A percentile compares a stretch with the other conserved stretches of the same genome.
Evolutionary conservation across 2,797 vertebrate genomes (phyloP).

Genomic region (Dendrocincla tyrannina): DNA sequence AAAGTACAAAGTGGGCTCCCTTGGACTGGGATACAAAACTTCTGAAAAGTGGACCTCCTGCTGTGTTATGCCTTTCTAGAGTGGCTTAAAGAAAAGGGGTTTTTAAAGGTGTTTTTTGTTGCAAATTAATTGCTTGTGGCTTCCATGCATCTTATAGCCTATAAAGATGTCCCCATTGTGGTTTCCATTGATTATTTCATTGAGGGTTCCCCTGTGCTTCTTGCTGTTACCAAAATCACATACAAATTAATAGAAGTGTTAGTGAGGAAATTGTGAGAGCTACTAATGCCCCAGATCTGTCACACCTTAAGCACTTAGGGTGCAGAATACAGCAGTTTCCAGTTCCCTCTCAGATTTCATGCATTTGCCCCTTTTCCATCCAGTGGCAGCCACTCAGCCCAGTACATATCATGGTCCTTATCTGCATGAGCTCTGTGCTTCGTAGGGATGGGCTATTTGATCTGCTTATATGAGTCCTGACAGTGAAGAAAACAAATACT

Average conservation of each 20-base stretch:
- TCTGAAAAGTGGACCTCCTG: background rate
- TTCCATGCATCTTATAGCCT: background rate
- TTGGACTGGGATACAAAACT: background rate
- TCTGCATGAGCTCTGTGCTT: background rate
- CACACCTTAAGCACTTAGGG: background rate
- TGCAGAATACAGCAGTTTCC: background rate
- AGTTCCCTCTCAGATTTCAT: background rate
- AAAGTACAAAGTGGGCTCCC: conserved; percentile 20
- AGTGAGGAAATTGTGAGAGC: background rate
- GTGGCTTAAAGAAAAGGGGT: background rate
- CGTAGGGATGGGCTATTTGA: background rate
- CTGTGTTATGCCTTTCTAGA: background rate
- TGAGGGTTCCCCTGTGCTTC: background rate
- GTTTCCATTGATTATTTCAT: background rate
- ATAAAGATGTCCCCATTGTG: background rate
- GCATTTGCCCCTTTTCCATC: background rate
- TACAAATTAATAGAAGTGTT: background rate
- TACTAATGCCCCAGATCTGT: background rate
- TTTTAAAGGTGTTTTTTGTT: background rate
- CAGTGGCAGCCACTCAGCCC: background rate
- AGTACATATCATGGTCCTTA: background rate
- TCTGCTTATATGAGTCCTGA: background rate
- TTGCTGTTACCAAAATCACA: background rate
- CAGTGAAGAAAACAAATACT: background rate
- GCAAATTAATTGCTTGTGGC: conserved; percentile 21